Evolutionary conservation across 2,888 invertebrate genomes (phyloP).

Genomic region (Athetis lepigone): DNA sequence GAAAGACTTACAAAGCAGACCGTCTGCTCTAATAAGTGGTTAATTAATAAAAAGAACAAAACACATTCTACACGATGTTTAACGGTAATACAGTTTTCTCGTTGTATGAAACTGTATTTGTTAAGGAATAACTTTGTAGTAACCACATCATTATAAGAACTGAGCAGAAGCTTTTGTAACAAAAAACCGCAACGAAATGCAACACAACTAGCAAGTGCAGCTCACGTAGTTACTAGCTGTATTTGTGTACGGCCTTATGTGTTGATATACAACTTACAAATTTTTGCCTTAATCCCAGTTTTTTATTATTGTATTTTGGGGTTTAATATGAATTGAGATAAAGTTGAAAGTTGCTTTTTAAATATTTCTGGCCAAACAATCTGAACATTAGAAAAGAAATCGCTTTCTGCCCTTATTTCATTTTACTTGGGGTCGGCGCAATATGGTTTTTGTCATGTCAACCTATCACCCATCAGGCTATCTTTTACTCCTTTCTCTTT

Average conservation of each 20-base stretch:
- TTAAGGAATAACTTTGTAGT: constrained; percentile 1
- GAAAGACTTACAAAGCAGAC: background rate
- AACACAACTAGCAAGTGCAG: constrained; percentile 40
- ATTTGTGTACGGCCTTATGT: constrained; percentile 18
- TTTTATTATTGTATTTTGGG: background rate
- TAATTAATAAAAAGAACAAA: background rate
- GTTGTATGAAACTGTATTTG: background rate
- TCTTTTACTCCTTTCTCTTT: no score
- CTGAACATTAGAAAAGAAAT: no score
- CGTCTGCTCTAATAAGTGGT: background rate
- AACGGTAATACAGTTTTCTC: background rate
- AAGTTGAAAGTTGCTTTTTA: no score
- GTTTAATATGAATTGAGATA: no score
- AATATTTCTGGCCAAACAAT: no score
- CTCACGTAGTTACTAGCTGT: constrained; percentile 3
- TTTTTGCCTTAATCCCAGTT: no score
- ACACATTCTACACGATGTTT: background rate
- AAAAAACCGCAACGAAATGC: constrained; percentile 28
- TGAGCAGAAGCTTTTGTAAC: background rate
- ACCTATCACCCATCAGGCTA: no score
- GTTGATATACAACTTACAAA: background rate
- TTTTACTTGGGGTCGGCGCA: no score
- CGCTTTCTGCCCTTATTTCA: no score
- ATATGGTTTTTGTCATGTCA: no score
- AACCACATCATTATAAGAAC: constrained; percentile 37